These are phyloP conservation scores for Ptiloglossa arizonensis DNA, from an alignment of 1,140 invertebrate genomes.

Conservation along the genomic window DNA sequence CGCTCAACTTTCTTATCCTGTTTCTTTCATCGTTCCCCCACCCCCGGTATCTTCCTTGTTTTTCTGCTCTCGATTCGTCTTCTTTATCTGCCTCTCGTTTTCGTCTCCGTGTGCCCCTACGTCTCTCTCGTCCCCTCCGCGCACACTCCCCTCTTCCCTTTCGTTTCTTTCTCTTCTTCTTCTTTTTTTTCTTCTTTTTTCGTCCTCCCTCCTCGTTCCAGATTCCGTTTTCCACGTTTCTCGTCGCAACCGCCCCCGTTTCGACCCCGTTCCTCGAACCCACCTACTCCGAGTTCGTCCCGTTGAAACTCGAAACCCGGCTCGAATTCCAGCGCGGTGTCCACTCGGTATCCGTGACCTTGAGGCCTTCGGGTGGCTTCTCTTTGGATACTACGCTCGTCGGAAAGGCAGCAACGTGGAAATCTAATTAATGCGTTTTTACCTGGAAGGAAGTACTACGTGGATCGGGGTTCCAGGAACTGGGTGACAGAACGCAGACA, in stretches of 20 bases:
- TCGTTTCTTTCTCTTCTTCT: not conserved
- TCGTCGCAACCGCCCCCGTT: not conserved
- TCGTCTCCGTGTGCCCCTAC: not conserved
- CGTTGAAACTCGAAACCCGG: constrained; percentile 56
- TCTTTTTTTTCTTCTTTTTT: not conserved
- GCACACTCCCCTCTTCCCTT: not conserved
- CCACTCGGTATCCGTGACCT: constrained; percentile 53
- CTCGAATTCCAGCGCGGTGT: constrained; percentile 55
- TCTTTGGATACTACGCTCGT: constrained; percentile 31
- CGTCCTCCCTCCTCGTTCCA: no score
- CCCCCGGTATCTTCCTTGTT: not conserved
- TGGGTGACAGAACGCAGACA: constrained; percentile 1
- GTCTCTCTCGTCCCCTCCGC: not conserved
- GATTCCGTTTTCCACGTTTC: no score
- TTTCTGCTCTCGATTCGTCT: not conserved
- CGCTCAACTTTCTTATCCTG: not conserved
- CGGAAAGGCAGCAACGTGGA: constrained; percentile 34
- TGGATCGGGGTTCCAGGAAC: constrained; percentile 38
- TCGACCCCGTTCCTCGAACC: constrained; percentile 14
- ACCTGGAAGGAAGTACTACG: constrained; percentile 46
- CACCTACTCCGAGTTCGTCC: constrained; percentile 23
- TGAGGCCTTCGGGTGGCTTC: constrained; percentile 52
- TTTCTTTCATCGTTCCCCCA: not conserved
- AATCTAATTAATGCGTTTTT: constrained; percentile 59
- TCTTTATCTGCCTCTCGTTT: not conserved